Percentiles rank a stretch among this genome's conserved stretches.
These are phyloP conservation scores for Biston stratarius DNA, from an alignment of 2,888 invertebrate genomes.

Conservation along the genomic window DNA sequence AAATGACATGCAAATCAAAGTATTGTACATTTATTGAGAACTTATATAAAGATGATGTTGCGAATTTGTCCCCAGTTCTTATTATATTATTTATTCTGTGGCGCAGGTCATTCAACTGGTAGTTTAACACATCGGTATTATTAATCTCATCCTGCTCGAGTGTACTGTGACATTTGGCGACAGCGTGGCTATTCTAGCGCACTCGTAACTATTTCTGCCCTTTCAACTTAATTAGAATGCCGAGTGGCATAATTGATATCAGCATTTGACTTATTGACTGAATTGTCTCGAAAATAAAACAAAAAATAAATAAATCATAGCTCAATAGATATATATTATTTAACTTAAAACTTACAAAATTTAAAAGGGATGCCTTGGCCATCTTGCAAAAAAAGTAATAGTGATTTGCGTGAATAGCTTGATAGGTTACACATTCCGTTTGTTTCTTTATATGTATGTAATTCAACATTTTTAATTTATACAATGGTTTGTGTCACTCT, in stretches of 20 bases:
- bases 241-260: not conserved
- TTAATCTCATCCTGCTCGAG: slow-evolving; percentile 10
- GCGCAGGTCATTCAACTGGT: slow-evolving; percentile 7
- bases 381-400: no score
- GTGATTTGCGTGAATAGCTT: no score
- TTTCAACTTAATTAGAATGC: not conserved
- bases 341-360: no score
- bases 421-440: no score
- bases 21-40: not conserved
- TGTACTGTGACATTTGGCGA: slow-evolving; percentile 14
- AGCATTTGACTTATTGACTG: no score
- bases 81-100: slow-evolving; percentile 15
- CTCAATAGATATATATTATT: no score
- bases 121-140: slow-evolving; percentile 13
- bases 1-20: not conserved
- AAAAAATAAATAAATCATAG: no score
- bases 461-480: no score
- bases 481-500: no score
- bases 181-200: slow-evolving; percentile 5
- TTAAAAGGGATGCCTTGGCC: no score
- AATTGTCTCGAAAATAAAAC: no score
- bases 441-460: no score
- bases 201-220: not conserved
- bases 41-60: not conserved
- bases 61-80: slow-evolving; percentile 6